Base-by-base conservation (phyloP, 64 coral and sea anemone species). In the Montipora foliosa region DNA sequence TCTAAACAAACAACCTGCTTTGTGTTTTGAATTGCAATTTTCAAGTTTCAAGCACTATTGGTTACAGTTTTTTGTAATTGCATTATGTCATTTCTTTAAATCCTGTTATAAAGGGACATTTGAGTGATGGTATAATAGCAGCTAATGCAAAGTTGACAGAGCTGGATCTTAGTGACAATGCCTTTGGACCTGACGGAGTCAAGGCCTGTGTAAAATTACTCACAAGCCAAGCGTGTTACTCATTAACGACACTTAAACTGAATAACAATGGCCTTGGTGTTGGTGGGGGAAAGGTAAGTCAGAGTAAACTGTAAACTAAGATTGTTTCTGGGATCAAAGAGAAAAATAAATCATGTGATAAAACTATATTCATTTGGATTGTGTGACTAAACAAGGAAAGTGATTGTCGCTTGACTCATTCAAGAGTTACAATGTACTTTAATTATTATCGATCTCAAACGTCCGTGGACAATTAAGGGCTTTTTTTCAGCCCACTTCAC, bases 111-210 rank as follows among this genome's bases (percentile, higher is more conserved):
- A 64, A 98, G 96, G 95, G 96, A 73, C 82, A 89, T 19, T 61
- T 99, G 17, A 93, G 94, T 74, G 95, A 94, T 77, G 97, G 88
- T 76, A 92, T 99, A 2, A 99, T 99, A 37, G 59, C 89, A 7
- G 95, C 97, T 48, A 92, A 94, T 92, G 95, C 97, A n/a, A 91
- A 92, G 50, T 76, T 99, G 25, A 79, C 91, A 59, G 97, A 99
- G 55, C 80, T 99, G 51, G 95, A 99, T 80, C 90, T 99, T 7
- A 96, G 97, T 90, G 97, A 99, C 77, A 99, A 99, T 90, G 97
- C 97, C 7, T 99, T 99, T 96, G 97, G 97, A 59, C 97, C 97
- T 89, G 97, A 99, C 81, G 97, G 97, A 68, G 95, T 99, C 16
- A 96, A 94, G 48, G 95, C 97, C 16, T 96, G 95, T 55, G 88